phyloP scores from a whole-genome alignment of 2,797 vertebrate genomes.

The Sebastes hubbsi region DNA sequence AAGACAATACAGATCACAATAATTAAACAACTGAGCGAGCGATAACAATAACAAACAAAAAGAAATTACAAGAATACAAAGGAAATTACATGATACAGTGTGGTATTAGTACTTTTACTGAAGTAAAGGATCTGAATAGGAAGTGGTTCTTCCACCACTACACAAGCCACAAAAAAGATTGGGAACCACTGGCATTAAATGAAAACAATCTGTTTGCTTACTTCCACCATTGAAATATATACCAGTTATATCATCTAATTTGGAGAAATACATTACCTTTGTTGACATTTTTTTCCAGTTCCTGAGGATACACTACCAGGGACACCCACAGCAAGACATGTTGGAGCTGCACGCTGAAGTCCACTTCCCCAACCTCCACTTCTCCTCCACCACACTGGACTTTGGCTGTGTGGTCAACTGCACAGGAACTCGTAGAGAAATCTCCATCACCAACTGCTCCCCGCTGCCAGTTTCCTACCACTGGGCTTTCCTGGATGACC shows the following conservation, averaged over 20 bases:
- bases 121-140: neutral
- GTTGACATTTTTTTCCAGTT: slow-evolving; percentile 17
- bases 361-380: slow-evolving; percentile 86
- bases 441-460: slow-evolving; percentile 87
- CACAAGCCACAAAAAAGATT: neutral
- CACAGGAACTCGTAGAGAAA: slow-evolving; percentile 70
- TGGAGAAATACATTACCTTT: neutral
- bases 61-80: too few species aligned
- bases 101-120: neutral
- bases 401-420: slow-evolving; percentile 88
- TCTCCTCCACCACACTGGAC: slow-evolving; percentile 82
- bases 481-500: slow-evolving; percentile 83
- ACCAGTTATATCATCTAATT: neutral
- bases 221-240: neutral
- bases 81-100: too few species aligned
- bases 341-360: slow-evolving; percentile 83
- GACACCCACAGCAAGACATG: slow-evolving; percentile 83
- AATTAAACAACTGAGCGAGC: too few species aligned
- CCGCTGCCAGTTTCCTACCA: slow-evolving; percentile 81
- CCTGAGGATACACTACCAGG: slow-evolving; percentile 82
- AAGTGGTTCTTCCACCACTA: neutral
- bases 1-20: too few species aligned
- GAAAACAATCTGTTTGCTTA: neutral
- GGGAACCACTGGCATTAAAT: neutral
- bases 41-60: too few species aligned